phyloP scores from a whole-genome alignment of 2,113 vertebrate species.

The Meleagris gallopavo region DNA sequence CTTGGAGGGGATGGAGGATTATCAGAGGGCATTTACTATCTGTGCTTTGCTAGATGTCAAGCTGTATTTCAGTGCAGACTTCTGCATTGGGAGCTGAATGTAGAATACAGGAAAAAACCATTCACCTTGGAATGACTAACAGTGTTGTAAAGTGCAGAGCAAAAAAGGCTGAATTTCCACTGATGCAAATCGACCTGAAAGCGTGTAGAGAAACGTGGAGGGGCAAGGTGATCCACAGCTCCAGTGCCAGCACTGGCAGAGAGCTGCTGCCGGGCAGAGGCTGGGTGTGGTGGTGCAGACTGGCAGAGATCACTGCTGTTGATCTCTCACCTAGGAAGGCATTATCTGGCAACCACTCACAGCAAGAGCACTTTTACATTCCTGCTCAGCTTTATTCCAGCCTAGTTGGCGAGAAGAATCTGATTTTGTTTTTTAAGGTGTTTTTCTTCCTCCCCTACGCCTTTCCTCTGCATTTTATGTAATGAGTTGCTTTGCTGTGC shows the following conservation, averaged over 20 bases:
- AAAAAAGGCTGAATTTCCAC: background rate
- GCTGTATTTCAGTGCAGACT: background rate
- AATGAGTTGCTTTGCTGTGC: slow-evolving; percentile 38
- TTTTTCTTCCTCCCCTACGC: slow-evolving; percentile 33
- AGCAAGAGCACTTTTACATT: slow-evolving; percentile 41
- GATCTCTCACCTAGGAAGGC: slow-evolving; percentile 37
- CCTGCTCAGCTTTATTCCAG: slow-evolving; percentile 59
- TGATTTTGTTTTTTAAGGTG: background rate
- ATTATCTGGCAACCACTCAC: background rate
- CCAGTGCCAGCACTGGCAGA: background rate
- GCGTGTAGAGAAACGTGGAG: background rate
- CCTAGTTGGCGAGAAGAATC: slow-evolving; percentile 61
- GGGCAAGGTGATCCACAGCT: background rate
- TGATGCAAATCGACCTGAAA: background rate
- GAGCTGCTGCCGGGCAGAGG: background rate
- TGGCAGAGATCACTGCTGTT: background rate
- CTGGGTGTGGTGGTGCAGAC: background rate
- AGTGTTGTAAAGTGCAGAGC: background rate
- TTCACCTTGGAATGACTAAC: background rate
- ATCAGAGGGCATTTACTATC: background rate
- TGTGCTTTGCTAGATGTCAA: background rate
- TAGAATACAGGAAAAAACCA: background rate
- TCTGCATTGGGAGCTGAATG: slow-evolving; percentile 1
- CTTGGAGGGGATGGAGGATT: background rate
- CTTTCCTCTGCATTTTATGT: background rate